phyloP scores from a whole-genome alignment of 2,113 vertebrate genomes.

The Butastur rufipennis region DNA sequence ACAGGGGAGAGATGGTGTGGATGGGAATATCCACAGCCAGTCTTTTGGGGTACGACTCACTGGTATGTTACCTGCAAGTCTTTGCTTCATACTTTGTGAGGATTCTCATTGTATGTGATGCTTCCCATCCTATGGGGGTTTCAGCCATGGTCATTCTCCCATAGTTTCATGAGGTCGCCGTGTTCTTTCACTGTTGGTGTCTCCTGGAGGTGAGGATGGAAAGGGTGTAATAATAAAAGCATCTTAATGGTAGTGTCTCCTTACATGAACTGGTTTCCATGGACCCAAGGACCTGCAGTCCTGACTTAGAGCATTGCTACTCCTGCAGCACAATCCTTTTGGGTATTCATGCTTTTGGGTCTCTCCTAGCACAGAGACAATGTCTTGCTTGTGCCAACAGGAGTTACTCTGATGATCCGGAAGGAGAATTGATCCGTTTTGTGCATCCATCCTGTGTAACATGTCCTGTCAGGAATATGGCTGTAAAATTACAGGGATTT shows the following conservation, averaged over 20 bases:
- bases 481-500: background rate
- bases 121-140: background rate
- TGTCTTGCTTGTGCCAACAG: background rate
- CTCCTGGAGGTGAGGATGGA: background rate
- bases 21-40: background rate
- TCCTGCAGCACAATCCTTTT: background rate
- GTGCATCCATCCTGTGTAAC: background rate
- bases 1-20: background rate
- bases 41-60: background rate
- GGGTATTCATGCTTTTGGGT: background rate
- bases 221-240: background rate
- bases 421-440: background rate
- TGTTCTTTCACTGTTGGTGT: background rate
- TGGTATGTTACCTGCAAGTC: accelerated
- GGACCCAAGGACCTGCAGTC: background rate
- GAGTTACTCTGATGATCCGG: background rate
- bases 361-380: background rate
- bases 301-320: background rate
- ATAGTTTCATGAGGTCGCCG: background rate
- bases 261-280: background rate
- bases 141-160: background rate
- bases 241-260: background rate
- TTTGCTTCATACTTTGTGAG: background rate
- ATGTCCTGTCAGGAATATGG: accelerated
- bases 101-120: background rate